phyloP scores from a whole-genome alignment of 2,113 vertebrate species.

The Odocoileus hemionus region DNA sequence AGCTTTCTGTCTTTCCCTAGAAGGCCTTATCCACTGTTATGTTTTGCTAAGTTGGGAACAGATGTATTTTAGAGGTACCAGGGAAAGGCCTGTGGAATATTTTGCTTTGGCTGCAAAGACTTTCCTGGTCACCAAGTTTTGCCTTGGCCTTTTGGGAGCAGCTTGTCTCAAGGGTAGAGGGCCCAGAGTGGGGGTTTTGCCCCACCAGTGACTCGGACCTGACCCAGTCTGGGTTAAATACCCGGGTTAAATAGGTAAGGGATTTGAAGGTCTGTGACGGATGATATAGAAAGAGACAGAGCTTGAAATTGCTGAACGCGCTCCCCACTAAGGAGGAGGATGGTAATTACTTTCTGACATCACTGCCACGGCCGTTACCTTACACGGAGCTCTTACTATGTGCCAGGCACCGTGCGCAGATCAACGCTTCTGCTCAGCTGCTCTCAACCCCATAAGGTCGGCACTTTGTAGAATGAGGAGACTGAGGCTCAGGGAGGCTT shows the following conservation, averaged over 20 bases:
- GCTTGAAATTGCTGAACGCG: not conserved
- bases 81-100: not conserved
- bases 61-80: not conserved
- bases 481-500: not conserved
- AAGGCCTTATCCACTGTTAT: not conserved
- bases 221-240: not conserved
- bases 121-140: not conserved
- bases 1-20: not conserved
- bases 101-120: not conserved
- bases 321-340: not conserved
- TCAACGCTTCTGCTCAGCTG: not conserved
- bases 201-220: not conserved
- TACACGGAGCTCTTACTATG: not conserved
- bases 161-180: not conserved
- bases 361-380: not conserved
- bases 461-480: not conserved
- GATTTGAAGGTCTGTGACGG: not conserved
- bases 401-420: not conserved
- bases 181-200: not conserved
- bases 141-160: not conserved
- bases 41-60: constrained; percentile 7
- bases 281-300: not conserved
- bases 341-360: not conserved
- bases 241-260: not conserved
- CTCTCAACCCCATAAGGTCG: not conserved